These are phyloP conservation scores for Cololabis saira DNA, from an alignment of 2,113 vertebrate genomes.

Conservation along the genomic window DNA sequence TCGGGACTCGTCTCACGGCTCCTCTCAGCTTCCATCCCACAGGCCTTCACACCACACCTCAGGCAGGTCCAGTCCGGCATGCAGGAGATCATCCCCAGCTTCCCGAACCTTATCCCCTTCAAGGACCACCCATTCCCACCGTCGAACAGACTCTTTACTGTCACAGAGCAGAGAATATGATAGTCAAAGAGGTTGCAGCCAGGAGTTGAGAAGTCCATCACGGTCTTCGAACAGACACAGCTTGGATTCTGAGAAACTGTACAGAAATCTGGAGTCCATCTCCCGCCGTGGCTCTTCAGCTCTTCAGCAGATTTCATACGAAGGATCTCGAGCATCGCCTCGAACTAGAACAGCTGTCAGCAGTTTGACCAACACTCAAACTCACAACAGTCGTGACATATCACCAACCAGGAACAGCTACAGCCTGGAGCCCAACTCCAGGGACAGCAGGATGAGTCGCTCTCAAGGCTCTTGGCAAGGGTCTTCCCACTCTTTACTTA, in stretches of 20 bases:
- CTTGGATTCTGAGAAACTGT: constrained; percentile 80
- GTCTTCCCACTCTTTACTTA: constrained; percentile 66
- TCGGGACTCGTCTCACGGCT: constrained; percentile 45
- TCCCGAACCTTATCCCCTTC: constrained; percentile 58
- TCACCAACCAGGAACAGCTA: constrained; percentile 66
- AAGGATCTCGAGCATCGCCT: constrained; percentile 45
- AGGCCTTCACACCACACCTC: constrained; percentile 71
- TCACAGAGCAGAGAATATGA: constrained; percentile 48
- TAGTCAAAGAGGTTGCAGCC: constrained; percentile 34
- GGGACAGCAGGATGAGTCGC: constrained; percentile 58
- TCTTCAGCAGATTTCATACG: constrained; percentile 43
- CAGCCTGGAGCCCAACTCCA: constrained; percentile 49
- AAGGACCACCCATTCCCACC: constrained; percentile 50
- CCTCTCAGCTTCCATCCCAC: constrained; percentile 63
- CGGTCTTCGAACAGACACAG: constrained; percentile 74
- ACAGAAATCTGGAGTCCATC: constrained; percentile 79
- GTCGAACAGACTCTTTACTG: constrained; percentile 41
- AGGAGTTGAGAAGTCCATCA: constrained; percentile 72
- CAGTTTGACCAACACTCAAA: constrained; percentile 41
- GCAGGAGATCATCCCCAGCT: constrained; percentile 62
- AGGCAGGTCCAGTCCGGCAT: constrained; percentile 77
- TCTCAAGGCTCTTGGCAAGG: constrained; percentile 70
- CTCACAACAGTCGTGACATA: constrained; percentile 67
- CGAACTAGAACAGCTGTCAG: constrained; percentile 45
- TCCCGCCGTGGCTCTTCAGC: constrained; percentile 64